Evolutionary conservation across 92 coral and sea anemone species (phyloP), one percentile per base, ranked within the genome.

Genomic region (Umimayanthus kanabou): DNA sequence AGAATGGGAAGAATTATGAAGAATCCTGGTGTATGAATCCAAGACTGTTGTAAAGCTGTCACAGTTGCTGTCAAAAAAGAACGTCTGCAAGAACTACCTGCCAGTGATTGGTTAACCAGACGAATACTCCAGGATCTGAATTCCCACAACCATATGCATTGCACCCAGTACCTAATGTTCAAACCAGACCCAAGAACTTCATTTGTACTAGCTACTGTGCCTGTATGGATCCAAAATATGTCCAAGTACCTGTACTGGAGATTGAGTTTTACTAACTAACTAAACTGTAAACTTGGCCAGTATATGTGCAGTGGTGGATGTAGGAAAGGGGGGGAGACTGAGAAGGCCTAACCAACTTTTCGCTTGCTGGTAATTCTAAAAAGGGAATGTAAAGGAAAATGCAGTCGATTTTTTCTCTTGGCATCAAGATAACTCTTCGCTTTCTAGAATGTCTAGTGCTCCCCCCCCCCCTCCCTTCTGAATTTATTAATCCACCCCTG

Each of bases 1-100:
- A 92, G 98, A 80, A 97, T 97, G 99, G 99, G 99, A 9, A 87
- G 98, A 76, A 93, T 97, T 29, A 93, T 95, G 83, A 97, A 97
- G 88, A 97, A 97, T 82, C 98, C 99, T 28, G 92, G 87, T 40
- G 85, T 81, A 61, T 81, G 23, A 83, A 45, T 9, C 77, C 58
- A 82, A 50, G 42, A 30, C 39, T 37, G 16, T 25, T 43, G 39
- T 39, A 37, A 45, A 39, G 25, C 29, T 11, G 43, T 55, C 23
- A 57, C 28, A 3, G 37, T 26, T 22, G 70, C 43, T 22, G 7
- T 80, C 73, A 80, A 73, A 18, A 33, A 25, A 66, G 50, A 65
- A 43, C 85, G n/a, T n/a, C n/a, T 16, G 53, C n/a, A 10, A 42
- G 66, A 40, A 40, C 57, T 58, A 10, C 42, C 16, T 80, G 23